phyloP scores from a whole-genome alignment of 2,113 vertebrate species.

The Aspiorhynchus laticeps region DNA sequence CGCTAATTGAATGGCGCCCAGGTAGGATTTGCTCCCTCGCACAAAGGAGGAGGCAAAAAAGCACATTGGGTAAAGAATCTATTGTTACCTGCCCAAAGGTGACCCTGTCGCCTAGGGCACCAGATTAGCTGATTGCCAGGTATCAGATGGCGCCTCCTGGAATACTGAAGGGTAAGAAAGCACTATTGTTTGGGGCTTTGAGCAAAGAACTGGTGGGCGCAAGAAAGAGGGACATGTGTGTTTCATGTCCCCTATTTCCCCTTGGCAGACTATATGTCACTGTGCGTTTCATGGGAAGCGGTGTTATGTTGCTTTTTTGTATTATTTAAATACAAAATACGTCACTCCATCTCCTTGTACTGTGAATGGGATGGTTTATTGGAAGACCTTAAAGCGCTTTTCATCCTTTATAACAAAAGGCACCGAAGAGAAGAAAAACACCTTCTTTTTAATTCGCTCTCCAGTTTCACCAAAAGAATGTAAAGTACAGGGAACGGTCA shows the following conservation, averaged over 20 bases:
- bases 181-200: constrained; percentile 74
- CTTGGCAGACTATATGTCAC: constrained; percentile 52
- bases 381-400: constrained; percentile 40
- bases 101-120: constrained; percentile 81
- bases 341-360: constrained; percentile 48
- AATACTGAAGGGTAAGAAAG: constrained; percentile 83
- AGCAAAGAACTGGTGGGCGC: constrained; percentile 53
- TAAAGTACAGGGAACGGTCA: not conserved
- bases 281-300: constrained; percentile 42
- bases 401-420: constrained; percentile 51
- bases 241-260: constrained; percentile 56
- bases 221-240: constrained; percentile 58
- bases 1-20: constrained; percentile 58
- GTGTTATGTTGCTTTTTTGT: constrained; percentile 55
- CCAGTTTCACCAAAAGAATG: constrained; percentile 43
- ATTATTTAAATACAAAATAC: constrained; percentile 48
- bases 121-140: constrained; percentile 84
- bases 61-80: constrained; percentile 68
- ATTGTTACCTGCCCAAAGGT: constrained; percentile 83
- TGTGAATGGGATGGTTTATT: constrained; percentile 50
- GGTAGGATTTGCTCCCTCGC: constrained; percentile 56
- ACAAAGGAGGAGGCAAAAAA: constrained; percentile 65
- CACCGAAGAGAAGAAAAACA: constrained; percentile 37
- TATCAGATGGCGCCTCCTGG: constrained; percentile 81
- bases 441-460: constrained; percentile 35